Conservation (phyloP, 2,888 invertebrate species). For the Drosophila engyochracea region DNA sequence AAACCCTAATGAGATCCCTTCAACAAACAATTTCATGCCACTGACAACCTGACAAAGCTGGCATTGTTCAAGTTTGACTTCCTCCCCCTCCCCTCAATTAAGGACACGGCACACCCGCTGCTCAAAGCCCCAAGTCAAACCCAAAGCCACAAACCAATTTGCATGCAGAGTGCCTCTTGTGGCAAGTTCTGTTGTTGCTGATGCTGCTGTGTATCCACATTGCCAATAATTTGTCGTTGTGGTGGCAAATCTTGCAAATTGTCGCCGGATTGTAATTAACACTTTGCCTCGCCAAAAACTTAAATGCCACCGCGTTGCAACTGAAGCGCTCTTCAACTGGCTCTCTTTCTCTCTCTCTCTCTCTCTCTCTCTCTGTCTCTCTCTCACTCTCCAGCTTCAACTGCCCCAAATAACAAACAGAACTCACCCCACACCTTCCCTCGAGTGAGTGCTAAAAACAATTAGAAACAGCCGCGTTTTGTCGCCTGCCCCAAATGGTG, state of each 20-base stretch:
- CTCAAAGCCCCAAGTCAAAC: not conserved
- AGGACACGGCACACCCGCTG: conserved; percentile 9
- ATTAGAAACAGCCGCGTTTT: conserved; percentile 76
- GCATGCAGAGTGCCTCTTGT: conserved; percentile 19
- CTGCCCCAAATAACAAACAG: not conserved
- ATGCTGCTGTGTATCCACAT: conserved; percentile 15
- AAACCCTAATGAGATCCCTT: conserved; percentile 49
- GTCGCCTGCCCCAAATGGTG: conserved; percentile 40
- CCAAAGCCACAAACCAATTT: conserved; percentile 43
- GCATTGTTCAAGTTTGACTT: conserved; percentile 27
- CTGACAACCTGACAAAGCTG: conserved; percentile 35
- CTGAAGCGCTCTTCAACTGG: not conserved
- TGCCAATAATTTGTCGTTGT: conserved; percentile 59
- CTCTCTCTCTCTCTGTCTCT: not conserved
- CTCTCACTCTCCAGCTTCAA: not conserved
- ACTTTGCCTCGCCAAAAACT: conserved; percentile 56
- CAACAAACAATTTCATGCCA: conserved; percentile 30
- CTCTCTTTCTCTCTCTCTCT: not conserved
- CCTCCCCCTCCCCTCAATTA: no score
- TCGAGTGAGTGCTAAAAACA: conserved; percentile 61
- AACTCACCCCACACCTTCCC: not conserved
- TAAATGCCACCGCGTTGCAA: conserved; percentile 40
- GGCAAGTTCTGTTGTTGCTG: conserved; percentile 5
- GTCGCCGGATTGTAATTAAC: conserved; percentile 72
- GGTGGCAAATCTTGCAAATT: conserved; percentile 65